Base-by-base conservation (phyloP, 1,140 invertebrate genomes). In the Pomacea maculata region DNA sequence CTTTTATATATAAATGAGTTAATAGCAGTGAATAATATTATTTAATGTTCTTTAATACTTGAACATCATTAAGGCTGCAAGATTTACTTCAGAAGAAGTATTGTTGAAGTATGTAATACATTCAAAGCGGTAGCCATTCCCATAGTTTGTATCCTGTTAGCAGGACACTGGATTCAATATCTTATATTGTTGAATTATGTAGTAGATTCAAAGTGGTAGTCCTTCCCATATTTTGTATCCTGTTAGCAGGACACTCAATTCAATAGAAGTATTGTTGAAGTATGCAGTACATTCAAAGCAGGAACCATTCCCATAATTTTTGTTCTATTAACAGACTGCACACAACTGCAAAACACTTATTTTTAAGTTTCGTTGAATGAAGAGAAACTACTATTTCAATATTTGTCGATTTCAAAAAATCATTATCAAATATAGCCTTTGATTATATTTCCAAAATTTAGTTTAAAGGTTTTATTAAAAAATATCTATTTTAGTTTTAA, bases 11-110 rank as follows among this genome's bases (percentile, higher is more conserved):
- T 80, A 45, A 95, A 92, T 1, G 94, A 94, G 19, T 95, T 91
- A 61, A 95, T 87, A 25, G 25, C 3, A 93, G 82, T 94, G 25
- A 25, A 25, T 25, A 25, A 25, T 25, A 25, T 25, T 25, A 25
- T 25, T 25, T 25, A 25, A 25, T 25, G 0, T 25, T 25, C 25
- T 25, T 25, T 25, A 25, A 25, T 25, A 25, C 95, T 65, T 94
- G 91, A 12, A 95, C 94, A 6, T 94, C 94, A 80, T 95, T 94
- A 15, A 95, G 95, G 89, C 96, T 95, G 0, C 94, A 95, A 65
- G 96, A 93, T 68, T 95, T 93, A 83, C 95, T 95, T 82, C 95
- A 94, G 94, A 95, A 96, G 57, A 65, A 34, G 19, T 84, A 80
- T 86, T 88, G 74, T 17, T 19, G 14, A 15, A 74, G 34, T 15